Conservation (phyloP, 2,797 vertebrate species). For the Myotis pilosus region DNA sequence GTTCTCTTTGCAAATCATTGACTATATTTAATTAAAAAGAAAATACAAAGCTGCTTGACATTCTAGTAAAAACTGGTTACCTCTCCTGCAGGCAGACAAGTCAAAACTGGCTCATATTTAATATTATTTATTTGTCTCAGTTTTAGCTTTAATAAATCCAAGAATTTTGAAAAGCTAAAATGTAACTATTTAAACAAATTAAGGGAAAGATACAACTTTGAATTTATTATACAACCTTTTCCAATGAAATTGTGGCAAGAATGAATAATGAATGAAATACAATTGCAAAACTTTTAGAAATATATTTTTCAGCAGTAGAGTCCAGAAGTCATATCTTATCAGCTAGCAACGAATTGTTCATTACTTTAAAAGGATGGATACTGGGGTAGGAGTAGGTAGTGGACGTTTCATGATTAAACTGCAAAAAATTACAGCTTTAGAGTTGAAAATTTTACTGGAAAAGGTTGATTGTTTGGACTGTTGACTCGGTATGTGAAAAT, state of each 20-base stretch:
- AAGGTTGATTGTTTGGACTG: neutral
- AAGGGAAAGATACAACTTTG: conserved; percentile 13
- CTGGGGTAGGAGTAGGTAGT: neutral
- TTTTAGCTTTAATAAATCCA: conserved; percentile 51
- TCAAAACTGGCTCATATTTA: conserved; percentile 46
- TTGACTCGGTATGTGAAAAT: conserved; percentile 2
- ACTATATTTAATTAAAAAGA: conserved; percentile 61
- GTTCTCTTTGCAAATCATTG: conserved; percentile 61
- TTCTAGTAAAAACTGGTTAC: conserved; percentile 48
- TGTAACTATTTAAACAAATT: conserved; percentile 21
- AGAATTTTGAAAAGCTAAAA: conserved; percentile 18
- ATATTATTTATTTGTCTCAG: conserved; percentile 30
- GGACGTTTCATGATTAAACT: neutral
- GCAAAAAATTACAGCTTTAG: conserved; percentile 15
- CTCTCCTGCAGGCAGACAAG: neutral
- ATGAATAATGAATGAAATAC: neutral
- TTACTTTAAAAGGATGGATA: neutral
- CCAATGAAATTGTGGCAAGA: neutral
- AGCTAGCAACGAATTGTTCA: neutral
- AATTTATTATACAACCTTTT: neutral
- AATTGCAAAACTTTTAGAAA: neutral
- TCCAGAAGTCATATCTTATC: neutral
- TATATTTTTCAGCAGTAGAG: neutral
- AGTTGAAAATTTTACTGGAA: conserved; percentile 5
- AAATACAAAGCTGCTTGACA: neutral